Conservation (phyloP, 1,140 invertebrate genomes). For the Chrysoperla carnea region DNA sequence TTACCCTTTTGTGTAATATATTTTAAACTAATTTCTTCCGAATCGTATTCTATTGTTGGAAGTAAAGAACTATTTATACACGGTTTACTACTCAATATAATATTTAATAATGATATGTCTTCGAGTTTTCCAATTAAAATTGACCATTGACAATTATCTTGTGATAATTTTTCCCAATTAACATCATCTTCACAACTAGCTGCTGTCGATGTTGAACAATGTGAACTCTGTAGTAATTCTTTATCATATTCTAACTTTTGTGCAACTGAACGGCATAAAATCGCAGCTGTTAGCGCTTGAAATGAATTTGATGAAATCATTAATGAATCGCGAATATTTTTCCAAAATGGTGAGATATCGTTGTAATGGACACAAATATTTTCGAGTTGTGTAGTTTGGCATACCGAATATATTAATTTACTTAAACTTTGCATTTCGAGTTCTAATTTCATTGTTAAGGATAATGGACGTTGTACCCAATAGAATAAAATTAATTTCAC, state of each 20-base stretch:
- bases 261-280: conserved; percentile 57
- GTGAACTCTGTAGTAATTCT: conserved; percentile 11
- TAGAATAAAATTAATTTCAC: conserved; percentile 44
- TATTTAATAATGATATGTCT: conserved; percentile 64
- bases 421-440: conserved; percentile 30
- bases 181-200: conserved; percentile 27
- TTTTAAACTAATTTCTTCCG: conserved; percentile 50
- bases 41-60: conserved; percentile 36
- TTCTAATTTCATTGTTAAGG: conserved; percentile 25
- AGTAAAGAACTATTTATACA: conserved; percentile 19
- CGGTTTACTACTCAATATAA: conserved; percentile 38
- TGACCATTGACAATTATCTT: conserved; percentile 72
- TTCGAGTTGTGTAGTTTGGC: conserved; percentile 21
- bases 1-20: conserved; percentile 59
- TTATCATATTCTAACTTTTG: conserved; percentile 27
- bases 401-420: conserved; percentile 23
- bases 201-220: conserved; percentile 19
- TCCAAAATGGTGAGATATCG: conserved; percentile 57
- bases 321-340: conserved; percentile 44
- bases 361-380: conserved; percentile 33
- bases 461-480: conserved; percentile 36
- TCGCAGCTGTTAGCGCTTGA: conserved; percentile 50
- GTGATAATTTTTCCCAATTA: conserved; percentile 65
- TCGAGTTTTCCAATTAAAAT: conserved; percentile 75
- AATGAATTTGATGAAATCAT: conserved; percentile 50